Percentiles rank a stretch among this genome's conserved stretches.
Conservation (phyloP, 2,113 vertebrate genomes). For the Carettochelys insculpta region DNA sequence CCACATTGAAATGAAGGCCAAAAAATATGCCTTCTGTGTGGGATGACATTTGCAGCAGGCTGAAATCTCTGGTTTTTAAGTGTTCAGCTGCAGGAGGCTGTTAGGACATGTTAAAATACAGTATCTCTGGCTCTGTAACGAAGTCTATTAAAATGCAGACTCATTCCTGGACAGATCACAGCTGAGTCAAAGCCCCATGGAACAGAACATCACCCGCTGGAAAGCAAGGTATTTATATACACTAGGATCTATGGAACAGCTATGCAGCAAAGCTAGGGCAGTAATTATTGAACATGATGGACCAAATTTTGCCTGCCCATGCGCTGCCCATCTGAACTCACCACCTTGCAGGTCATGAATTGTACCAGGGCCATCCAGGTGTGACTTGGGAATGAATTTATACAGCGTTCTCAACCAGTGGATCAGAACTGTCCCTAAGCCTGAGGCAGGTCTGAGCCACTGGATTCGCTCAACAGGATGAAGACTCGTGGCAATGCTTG, state of each 20-base stretch:
- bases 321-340: not conserved
- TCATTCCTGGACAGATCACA: accelerated
- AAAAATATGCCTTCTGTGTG: not conserved
- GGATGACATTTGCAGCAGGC: accelerated
- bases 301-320: not conserved
- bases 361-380: not conserved
- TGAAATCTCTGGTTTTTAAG: accelerated
- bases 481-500: not conserved
- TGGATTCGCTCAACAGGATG: too few relatives aligned
- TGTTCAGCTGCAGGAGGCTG: not conserved
- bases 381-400: too few relatives aligned
- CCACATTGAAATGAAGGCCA: not conserved
- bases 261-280: accelerated
- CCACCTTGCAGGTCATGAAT: not conserved
- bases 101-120: not conserved
- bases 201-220: accelerated
- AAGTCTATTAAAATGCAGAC: accelerated
- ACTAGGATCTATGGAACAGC: accelerated
- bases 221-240: accelerated
- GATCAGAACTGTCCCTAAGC: not conserved
- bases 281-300: not conserved
- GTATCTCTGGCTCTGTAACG: not conserved
- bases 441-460: too few relatives aligned
- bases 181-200: not conserved
- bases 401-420: too few relatives aligned